Evolutionary conservation across 1,140 invertebrate species (phyloP).

Genomic region (Drosophila baimaii): DNA sequence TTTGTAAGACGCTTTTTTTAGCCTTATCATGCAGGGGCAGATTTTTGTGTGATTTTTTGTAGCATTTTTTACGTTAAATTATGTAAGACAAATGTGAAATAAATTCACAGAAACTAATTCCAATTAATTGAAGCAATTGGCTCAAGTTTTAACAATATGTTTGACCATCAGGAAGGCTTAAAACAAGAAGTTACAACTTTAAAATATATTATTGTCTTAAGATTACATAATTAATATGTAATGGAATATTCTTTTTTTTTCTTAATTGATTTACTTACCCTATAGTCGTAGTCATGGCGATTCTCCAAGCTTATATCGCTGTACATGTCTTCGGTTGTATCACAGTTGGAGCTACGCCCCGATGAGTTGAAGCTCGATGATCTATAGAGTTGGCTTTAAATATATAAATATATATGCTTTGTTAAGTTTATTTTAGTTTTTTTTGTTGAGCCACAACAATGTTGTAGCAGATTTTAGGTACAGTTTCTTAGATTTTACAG

Average conservation of each 20-base stretch:
- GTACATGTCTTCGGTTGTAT: conserved; percentile 95
- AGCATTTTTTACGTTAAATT: conserved; percentile 20
- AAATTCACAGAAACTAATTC: conserved; percentile 2
- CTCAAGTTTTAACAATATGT: background rate
- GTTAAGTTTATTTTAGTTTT: no score
- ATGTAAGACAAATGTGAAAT: conserved; percentile 27
- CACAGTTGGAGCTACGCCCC: conserved; percentile 93
- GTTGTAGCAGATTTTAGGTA: no score
- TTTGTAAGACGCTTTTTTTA: conserved; percentile 12
- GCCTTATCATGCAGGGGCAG: conserved; percentile 40
- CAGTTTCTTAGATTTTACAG: no score
- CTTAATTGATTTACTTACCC: conserved; percentile 86
- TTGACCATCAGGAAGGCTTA: no score
- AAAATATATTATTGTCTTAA: background rate
- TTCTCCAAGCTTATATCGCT: conserved; percentile 95
- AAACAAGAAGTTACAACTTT: background rate
- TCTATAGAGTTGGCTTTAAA: conserved; percentile 91
- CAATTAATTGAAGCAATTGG: background rate
- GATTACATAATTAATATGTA: background rate
- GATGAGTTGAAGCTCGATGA: conserved; percentile 96
- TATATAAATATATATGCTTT: no score
- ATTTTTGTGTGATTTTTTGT: conserved; percentile 20
- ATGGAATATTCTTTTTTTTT: no score
- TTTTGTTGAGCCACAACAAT: no score
- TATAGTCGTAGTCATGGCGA: conserved; percentile 95